Base-by-base conservation (phyloP, 1,140 invertebrate genomes). In the Drosophila ercepeae region DNA sequence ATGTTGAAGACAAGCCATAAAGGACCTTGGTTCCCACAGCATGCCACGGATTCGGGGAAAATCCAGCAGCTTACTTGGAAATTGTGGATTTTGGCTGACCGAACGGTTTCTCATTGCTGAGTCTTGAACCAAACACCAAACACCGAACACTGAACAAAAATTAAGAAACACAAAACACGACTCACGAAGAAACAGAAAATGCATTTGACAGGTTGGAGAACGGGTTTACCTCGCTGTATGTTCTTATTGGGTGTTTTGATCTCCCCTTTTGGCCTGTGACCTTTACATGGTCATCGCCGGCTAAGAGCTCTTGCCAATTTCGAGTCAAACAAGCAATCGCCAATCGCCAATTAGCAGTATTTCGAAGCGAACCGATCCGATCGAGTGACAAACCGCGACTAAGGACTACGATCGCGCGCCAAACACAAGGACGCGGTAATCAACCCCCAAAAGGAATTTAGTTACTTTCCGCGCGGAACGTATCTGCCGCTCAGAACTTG, bases 171-270 rank as follows among this genome's bases (percentile, higher is more conserved):
- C 14, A 23, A 27, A 34, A 45, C 13, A 9, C 14, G 4, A 54
- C 13, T 16, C 41, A 41, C 16, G 23, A 3, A 34, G 19, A 29
- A 50, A 25, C 14, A 23, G 34, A 19, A 74, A 72, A 58, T 74
- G 76, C 45, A 77, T 76, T 74, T 60, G 48, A 50, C 51, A 46
- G 71, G 58, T 76, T 83, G 57, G 46, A 59, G 63, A 81, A 84
- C 76, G 72, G 73, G 73, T 88, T 86, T 86, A 86, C 82, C 82
- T 76, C 64, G 7, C 48, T 51, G 21, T 16, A 32, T 58, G 60
- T 42, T 16, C 58, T 75, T 51, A 58, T 75, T 45, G 32, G 57
- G 29, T 59, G 41, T n/a, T 58, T 74, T 34, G 78, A 70, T 78
- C 75, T 60, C 55, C 59, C 51, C 48, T 75, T 21, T 54, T 63